phyloP scores from a whole-genome alignment of 1,140 invertebrate species.

The Diplogasteroides magnus region DNA sequence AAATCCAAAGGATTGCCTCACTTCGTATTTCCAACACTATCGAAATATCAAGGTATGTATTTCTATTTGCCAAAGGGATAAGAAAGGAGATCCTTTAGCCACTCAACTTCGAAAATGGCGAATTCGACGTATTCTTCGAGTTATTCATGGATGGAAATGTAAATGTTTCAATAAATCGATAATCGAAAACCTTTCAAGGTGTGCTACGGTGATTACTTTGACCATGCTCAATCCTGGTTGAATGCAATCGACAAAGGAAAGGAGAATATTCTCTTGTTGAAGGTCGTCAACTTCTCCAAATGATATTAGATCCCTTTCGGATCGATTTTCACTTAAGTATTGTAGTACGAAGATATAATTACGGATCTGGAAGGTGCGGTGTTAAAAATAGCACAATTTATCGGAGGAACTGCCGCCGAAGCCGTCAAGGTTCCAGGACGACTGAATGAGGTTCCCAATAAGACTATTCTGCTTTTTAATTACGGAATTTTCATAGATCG shows the following conservation, averaged over 20 bases:
- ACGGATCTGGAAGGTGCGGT: constrained; percentile 32
- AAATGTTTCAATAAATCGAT: neutral
- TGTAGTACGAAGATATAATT: constrained; percentile 46
- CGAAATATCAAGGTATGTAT: constrained; percentile 54
- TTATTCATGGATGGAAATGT: constrained; percentile 48
- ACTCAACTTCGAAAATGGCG: constrained; percentile 38
- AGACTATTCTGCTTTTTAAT: neutral
- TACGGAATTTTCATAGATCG: constrained; percentile 13
- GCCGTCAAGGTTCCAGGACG: constrained; percentile 22
- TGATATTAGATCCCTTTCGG: no score
- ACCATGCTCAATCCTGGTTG: constrained; percentile 51
- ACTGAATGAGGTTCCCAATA: constrained; percentile 15
- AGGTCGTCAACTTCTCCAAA: constrained; percentile 52
- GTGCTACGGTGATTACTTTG: constrained; percentile 54
- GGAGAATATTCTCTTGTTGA: constrained; percentile 54
- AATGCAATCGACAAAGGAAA: constrained; percentile 33
- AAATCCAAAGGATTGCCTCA: constrained; percentile 31
- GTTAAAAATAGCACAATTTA: constrained; percentile 40
- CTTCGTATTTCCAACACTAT: constrained; percentile 51
- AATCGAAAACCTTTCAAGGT: neutral
- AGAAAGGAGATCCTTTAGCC: constrained; percentile 1
- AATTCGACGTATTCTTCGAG: constrained; percentile 54
- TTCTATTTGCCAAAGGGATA: no score
- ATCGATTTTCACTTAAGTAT: neutral
- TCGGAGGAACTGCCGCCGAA: constrained; percentile 38